A percentile compares a stretch with the other conserved stretches of the same genome.
Evolutionary conservation across 1,140 invertebrate genomes (phyloP).

Genomic region (Drosophila setifemur): DNA sequence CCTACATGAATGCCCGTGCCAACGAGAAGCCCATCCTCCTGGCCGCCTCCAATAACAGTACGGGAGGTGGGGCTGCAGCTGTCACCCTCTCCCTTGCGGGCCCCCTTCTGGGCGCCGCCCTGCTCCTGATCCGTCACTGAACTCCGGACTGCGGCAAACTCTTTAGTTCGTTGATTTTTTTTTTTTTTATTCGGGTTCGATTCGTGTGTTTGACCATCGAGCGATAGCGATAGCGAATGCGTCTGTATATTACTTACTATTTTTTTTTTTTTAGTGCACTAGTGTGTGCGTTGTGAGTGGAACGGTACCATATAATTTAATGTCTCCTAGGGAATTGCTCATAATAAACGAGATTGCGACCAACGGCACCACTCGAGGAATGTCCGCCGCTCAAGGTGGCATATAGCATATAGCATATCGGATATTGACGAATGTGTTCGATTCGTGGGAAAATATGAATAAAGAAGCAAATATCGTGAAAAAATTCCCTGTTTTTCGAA

Average conservation of each 20-base stretch:
- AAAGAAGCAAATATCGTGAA: too few relatives aligned
- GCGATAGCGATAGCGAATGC: conserved; percentile 16
- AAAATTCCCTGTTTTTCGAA: too few relatives aligned
- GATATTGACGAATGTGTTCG: too few relatives aligned
- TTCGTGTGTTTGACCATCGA: background rate
- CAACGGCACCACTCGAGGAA: background rate
- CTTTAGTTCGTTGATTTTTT: background rate
- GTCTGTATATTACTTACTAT: conserved; percentile 1
- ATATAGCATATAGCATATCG: too few relatives aligned
- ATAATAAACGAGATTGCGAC: conserved; percentile 34
- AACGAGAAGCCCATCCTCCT: conserved; percentile 60
- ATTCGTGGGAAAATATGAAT: too few relatives aligned
- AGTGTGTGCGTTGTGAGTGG: background rate
- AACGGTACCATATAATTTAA: conserved; percentile 38
- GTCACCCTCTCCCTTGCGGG: background rate
- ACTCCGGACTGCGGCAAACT: background rate
- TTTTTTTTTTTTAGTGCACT: conserved; percentile 12
- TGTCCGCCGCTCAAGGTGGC: background rate
- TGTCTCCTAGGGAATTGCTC: conserved; percentile 33
- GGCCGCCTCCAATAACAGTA: conserved; percentile 39
- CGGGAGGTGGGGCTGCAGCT: conserved; percentile 18
- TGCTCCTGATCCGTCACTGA: conserved; percentile 32
- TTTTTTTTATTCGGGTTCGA: background rate
- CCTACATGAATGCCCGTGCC: conserved; percentile 56
- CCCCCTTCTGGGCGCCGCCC: conserved; percentile 26